Evolutionary conservation across 1,140 invertebrate species (phyloP).

Genomic region (Drosophila lacteicornis): DNA sequence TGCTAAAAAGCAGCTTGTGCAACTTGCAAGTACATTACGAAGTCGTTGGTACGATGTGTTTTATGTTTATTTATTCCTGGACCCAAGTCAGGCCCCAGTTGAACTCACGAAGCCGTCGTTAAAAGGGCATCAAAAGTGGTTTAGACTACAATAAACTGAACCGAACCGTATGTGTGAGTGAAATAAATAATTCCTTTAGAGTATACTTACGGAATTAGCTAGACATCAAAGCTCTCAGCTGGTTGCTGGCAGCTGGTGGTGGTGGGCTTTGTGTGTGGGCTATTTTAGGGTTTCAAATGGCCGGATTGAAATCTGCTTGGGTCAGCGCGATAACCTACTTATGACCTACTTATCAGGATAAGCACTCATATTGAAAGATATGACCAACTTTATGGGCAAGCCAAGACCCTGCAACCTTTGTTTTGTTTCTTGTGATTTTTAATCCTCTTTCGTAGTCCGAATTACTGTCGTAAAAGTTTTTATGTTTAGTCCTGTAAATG

Average conservation of each 20-base stretch:
- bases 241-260: neutral
- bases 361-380: conserved; percentile 2
- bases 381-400: conserved; percentile 22
- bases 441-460: conserved; percentile 26
- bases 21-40: conserved; percentile 35
- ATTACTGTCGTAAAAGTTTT: conserved; percentile 40
- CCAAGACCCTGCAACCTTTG: conserved; percentile 1
- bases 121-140: conserved; percentile 56
- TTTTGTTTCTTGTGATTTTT: conserved; percentile 28
- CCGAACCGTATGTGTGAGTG: conserved; percentile 15
- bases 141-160: conserved; percentile 28
- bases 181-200: conserved; percentile 44
- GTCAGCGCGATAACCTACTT: conserved; percentile 47
- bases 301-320: conserved; percentile 36
- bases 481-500: conserved; percentile 21
- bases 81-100: conserved; percentile 1
- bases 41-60: conserved; percentile 50
- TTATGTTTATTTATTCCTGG: conserved; percentile 53
- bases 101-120: conserved; percentile 54
- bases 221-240: conserved; percentile 31
- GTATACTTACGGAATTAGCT: conserved; percentile 27
- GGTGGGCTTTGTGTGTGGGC: neutral
- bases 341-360: conserved; percentile 31
- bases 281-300: conserved; percentile 26
- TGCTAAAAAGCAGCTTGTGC: conserved; percentile 41